phyloP scores from a whole-genome alignment of 2,888 invertebrate genomes.

The Bursaphelenchus okinawaensis region DNA sequence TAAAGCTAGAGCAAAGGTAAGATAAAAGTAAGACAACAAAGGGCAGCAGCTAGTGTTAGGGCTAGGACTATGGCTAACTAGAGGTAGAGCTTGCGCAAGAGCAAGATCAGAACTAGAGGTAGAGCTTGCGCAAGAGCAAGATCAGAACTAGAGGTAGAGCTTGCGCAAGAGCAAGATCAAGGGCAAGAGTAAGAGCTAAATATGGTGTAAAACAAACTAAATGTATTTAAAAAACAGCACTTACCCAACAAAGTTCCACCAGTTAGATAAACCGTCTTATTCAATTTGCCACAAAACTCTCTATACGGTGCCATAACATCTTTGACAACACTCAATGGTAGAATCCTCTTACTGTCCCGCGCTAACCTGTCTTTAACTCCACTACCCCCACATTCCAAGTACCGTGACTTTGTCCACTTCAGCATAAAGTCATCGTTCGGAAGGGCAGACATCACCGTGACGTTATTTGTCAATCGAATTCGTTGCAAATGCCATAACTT shows the following conservation, averaged over 20 bases:
- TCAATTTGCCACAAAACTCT: neutral
- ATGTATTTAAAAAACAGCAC: no score
- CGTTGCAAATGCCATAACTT: neutral
- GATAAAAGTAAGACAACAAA: no score
- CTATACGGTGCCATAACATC: neutral
- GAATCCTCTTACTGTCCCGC: neutral
- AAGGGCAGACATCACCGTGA: neutral
- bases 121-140: no score
- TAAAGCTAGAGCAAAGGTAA: no score
- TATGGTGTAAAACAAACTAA: no score
- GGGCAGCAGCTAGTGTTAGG: no score
- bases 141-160: no score
- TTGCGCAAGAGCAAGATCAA: no score
- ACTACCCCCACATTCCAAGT: neutral
- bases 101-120: no score
- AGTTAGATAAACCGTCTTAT: neutral
- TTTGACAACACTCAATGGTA: neutral
- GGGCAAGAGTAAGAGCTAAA: no score
- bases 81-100: no score
- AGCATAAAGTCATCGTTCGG: neutral
- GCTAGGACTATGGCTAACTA: no score
- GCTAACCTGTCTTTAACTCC: neutral
- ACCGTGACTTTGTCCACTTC: neutral
- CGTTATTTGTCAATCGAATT: neutral
- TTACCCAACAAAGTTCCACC: neutral